These are phyloP conservation scores for Drepana falcataria DNA, from an alignment of 2,888 invertebrate genomes.

Conservation along the genomic window DNA sequence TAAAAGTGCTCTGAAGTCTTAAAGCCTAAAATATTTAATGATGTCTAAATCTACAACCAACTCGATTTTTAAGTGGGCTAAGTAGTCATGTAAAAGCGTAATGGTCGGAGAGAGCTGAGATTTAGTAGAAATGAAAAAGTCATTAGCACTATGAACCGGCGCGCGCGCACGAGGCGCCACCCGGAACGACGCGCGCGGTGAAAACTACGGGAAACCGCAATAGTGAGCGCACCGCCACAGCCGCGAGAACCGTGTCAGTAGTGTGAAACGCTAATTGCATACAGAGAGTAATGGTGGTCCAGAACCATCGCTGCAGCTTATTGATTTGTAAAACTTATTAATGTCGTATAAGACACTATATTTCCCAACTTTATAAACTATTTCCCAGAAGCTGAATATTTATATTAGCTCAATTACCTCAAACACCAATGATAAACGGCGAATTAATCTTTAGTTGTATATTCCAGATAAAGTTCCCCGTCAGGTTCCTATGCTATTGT, in stretches of 20 bases:
- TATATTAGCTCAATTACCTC: background rate
- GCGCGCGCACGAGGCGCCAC: conserved; percentile 60
- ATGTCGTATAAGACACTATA: background rate
- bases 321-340: conserved; percentile 9
- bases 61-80: conserved; percentile 4
- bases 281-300: conserved; percentile 50
- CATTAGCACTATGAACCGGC: conserved; percentile 57
- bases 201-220: conserved; percentile 77
- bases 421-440: conserved; percentile 44
- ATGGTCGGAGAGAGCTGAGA: conserved; percentile 41
- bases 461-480: conserved; percentile 68
- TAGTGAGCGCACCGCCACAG: conserved; percentile 48
- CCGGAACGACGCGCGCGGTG: conserved; percentile 74
- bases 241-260: conserved; percentile 77
- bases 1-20: background rate
- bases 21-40: background rate
- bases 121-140: conserved; percentile 45
- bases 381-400: too few relatives aligned
- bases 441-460: conserved; percentile 36
- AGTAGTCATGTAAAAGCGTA: conserved; percentile 14
- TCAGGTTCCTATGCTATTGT: conserved; percentile 72
- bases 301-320: conserved; percentile 36
- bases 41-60: background rate
- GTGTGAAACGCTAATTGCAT: conserved; percentile 75
- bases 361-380: too few relatives aligned